Base-by-base conservation (phyloP, 2,797 vertebrate genomes). In the Sandelia bainsii region DNA sequence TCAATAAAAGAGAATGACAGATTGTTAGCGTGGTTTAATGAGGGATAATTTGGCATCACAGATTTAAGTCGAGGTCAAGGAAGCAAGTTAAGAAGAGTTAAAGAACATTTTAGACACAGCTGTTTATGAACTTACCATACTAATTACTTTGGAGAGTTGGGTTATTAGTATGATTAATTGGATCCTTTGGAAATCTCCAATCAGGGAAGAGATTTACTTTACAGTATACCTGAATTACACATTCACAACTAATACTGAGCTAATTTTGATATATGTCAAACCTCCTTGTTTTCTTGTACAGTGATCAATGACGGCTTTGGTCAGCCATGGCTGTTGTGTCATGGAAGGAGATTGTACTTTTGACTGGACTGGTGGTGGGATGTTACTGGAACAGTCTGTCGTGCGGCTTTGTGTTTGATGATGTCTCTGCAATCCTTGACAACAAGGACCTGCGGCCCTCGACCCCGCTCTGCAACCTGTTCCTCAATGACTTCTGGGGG, bases 401-500 rank as follows among this genome's bases (percentile, higher is more conserved):
- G 0, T 99, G 98, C 60, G 97, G 98, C 16, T 99, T 99, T 76
- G 98, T 98, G 85, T 99, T 99, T 93, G 98, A 99, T 62, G 98
- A 99, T 68, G 98, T 99, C 82, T 99, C 98, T 0, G 98, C 98
- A 0, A 99, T 99, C 92, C 92, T 99, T 73, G 98, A 99, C 90
- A 99, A 99, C 89, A 99, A 99, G 95, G 98, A 99, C 89, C 92
- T 99, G 6, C 96, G 97, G 75, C 98, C 98, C 60, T 92, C 96
- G 22, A 98, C 98, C 22, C 96, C 98, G 0, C 81, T 99, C 60
- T 94, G 88, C 91, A 98, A 97, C 87, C 95, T 99, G 6, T 99
- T 99, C 86, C 96, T 95, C 77, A 99, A 99, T 94, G 98, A 99
- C 87, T 99, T 99, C 88, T 99, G 98, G 98, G 98, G 98, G 44